Percentiles rank a stretch among this genome's conserved stretches.
phyloP scores from a whole-genome alignment of 2,888 invertebrate species.

The Drosophila recens region DNA sequence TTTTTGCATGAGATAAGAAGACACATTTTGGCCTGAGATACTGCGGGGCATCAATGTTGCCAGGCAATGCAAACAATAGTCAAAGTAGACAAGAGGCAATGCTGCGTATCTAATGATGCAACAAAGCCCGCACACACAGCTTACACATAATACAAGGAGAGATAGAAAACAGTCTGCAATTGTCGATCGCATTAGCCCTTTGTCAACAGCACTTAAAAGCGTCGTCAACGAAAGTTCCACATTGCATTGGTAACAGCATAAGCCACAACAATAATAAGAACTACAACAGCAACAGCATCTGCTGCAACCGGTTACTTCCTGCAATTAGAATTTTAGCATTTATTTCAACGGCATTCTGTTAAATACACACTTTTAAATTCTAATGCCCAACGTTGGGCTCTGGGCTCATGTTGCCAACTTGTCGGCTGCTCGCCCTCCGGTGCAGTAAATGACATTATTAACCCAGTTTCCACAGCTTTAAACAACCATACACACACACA shows the following conservation, averaged over 20 bases:
- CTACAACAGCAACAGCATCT: conserved; percentile 4
- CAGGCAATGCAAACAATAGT: conserved; percentile 15
- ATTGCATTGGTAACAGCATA: conserved; percentile 38
- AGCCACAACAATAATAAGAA: conserved; percentile 17
- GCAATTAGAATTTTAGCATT: conserved; percentile 55
- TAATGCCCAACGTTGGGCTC: conserved; percentile 33
- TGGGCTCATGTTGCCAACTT: conserved; percentile 49
- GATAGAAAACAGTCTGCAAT: conserved; percentile 35
- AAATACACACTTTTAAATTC: conserved; percentile 53
- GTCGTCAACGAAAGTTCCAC: conserved; percentile 12
- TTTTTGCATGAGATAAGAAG: conserved; percentile 8
- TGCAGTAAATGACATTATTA: conserved; percentile 80
- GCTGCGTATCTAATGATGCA: conserved; percentile 41
- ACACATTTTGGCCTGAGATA: neutral
- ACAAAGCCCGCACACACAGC: conserved; percentile 8
- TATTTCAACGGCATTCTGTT: conserved; percentile 44
- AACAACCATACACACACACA: conserved; percentile 25
- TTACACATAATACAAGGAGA: neutral
- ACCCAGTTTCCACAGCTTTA: conserved; percentile 70
- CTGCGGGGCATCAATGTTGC: conserved; percentile 10
- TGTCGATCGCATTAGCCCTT: conserved; percentile 59
- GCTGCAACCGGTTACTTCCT: conserved; percentile 47
- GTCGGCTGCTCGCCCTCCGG: conserved; percentile 45
- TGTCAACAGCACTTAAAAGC: conserved; percentile 54
- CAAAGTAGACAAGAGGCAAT: conserved; percentile 16